Conservation (phyloP, 2,888 invertebrate genomes). For the Crepidodera aurea region DNA sequence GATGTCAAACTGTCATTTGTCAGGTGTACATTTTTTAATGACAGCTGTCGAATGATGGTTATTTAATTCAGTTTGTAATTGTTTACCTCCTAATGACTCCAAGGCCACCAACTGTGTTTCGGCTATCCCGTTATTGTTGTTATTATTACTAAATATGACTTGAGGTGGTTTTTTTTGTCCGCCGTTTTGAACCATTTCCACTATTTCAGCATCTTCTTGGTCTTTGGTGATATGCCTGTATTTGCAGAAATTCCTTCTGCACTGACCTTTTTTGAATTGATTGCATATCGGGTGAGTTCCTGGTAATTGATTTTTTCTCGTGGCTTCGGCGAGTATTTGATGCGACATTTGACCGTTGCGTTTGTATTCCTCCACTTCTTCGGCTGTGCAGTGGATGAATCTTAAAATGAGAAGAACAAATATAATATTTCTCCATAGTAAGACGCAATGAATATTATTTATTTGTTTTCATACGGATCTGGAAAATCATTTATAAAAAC, state of each 20-base stretch:
- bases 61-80: no score
- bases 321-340: slow-evolving; percentile 62
- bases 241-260: slow-evolving; percentile 60
- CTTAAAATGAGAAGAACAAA: slow-evolving; percentile 58
- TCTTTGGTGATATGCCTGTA: slow-evolving; percentile 59
- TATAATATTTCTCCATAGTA: no score
- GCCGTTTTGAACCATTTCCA: slow-evolving; percentile 56
- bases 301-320: slow-evolving; percentile 59
- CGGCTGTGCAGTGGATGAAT: slow-evolving; percentile 79
- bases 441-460: no score
- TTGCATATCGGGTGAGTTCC: slow-evolving; percentile 63
- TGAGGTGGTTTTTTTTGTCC: slow-evolving; percentile 42
- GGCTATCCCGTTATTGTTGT: slow-evolving; percentile 34
- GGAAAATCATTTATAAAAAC: no score
- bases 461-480: no score
- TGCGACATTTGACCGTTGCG: slow-evolving; percentile 75
- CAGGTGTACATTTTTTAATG: no score
- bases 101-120: slow-evolving; percentile 44
- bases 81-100: slow-evolving; percentile 41
- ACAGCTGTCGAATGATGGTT: no score
- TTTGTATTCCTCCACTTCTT: slow-evolving; percentile 79
- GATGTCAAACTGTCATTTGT: no score
- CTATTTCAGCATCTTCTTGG: slow-evolving; percentile 59
- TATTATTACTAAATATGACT: slow-evolving; percentile 32
- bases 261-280: slow-evolving; percentile 64